These are phyloP conservation scores for Gnatocerus cornutus DNA, from an alignment of 2,888 invertebrate species.

Conservation along the genomic window DNA sequence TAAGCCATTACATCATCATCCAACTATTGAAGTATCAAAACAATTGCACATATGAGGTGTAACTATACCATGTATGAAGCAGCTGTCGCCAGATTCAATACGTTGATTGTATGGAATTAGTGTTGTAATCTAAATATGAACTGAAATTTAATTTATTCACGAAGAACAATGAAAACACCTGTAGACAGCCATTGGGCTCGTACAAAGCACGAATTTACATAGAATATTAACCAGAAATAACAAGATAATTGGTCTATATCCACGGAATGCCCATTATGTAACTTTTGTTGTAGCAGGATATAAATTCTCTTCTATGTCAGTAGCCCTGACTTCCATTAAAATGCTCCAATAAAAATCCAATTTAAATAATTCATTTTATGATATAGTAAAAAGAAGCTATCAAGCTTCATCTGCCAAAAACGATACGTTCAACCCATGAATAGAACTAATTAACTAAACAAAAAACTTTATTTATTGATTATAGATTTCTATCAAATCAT, in stretches of 20 bases:
- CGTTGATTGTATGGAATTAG: slow-evolving; percentile 46
- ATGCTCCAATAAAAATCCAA: slow-evolving; percentile 5
- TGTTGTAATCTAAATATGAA: slow-evolving; percentile 45
- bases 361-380: slow-evolving; percentile 6
- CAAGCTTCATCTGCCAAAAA: too few relatives aligned
- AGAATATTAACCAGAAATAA: slow-evolving; percentile 44
- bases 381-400: too few relatives aligned
- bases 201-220: slow-evolving; percentile 42
- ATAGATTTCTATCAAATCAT: too few relatives aligned
- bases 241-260: slow-evolving; percentile 37
- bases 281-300: slow-evolving; percentile 18
- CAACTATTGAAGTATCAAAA: slow-evolving; percentile 13
- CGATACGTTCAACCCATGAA: too few relatives aligned
- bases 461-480: too few relatives aligned
- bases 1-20: slow-evolving; percentile 14
- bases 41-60: slow-evolving; percentile 16
- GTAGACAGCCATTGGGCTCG: slow-evolving; percentile 33
- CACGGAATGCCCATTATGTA: slow-evolving; percentile 17
- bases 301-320: slow-evolving; percentile 4
- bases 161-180: slow-evolving; percentile 45
- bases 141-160: slow-evolving; percentile 46
- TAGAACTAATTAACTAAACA: too few relatives aligned
- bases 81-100: slow-evolving; percentile 10
- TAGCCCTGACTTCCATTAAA: slow-evolving; percentile 9
- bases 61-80: slow-evolving; percentile 6